A percentile compares a stretch with the other conserved stretches of the same genome.
Evolutionary conservation across 1,140 invertebrate genomes (phyloP).

Genomic region (Vanessa tameamea): DNA sequence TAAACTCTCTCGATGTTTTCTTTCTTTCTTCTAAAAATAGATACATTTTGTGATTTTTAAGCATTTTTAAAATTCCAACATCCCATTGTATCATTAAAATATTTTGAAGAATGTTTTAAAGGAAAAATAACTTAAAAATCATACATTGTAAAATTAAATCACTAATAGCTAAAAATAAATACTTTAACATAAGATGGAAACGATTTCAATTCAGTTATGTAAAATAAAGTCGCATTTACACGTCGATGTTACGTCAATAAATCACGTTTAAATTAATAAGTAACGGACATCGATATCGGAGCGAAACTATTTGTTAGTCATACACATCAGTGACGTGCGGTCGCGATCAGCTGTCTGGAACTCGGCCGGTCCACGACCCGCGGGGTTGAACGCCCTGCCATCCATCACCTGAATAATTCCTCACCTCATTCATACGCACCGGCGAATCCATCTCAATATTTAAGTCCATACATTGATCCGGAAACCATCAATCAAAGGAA

Average conservation of each 20-base stretch:
- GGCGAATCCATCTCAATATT: conserved; percentile 71
- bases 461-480: conserved; percentile 58
- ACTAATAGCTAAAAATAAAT: neutral
- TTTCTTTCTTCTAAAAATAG: too few relatives aligned
- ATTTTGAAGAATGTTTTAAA: too few relatives aligned
- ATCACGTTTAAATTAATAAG: conserved; percentile 52
- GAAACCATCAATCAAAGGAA: conserved; percentile 62
- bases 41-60: too few relatives aligned
- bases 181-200: conserved; percentile 5
- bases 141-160: too few relatives aligned
- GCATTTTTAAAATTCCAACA: too few relatives aligned
- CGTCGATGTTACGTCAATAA: conserved; percentile 40
- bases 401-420: conserved; percentile 69
- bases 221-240: conserved; percentile 20
- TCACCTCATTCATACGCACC: conserved; percentile 68
- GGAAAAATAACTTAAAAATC: too few relatives aligned
- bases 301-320: conserved; percentile 57
- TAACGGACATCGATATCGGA: conserved; percentile 50
- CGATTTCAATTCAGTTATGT: conserved; percentile 13
- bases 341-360: conserved; percentile 69
- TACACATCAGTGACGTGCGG: conserved; percentile 39
- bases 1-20: too few relatives aligned
- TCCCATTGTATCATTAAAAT: too few relatives aligned
- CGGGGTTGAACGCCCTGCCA: conserved; percentile 58
- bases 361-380: conserved; percentile 69